These are phyloP conservation scores for Arge pagana DNA, from an alignment of 2,888 invertebrate genomes.

Conservation along the genomic window DNA sequence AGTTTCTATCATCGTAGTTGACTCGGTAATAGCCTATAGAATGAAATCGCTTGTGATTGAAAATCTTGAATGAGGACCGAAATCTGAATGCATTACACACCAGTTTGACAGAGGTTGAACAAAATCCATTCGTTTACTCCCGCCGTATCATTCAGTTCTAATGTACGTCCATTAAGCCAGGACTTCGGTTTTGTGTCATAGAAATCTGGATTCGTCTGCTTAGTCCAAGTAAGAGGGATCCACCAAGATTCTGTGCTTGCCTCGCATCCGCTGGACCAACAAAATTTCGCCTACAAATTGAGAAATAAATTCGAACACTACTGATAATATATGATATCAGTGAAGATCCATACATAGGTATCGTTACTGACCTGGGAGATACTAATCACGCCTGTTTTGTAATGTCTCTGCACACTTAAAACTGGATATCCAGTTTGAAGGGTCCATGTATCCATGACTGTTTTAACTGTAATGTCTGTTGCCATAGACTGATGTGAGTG, in stretches of 20 bases:
- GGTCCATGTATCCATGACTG: conserved; percentile 73
- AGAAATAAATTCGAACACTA: conserved; percentile 17
- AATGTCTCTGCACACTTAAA: conserved; percentile 61
- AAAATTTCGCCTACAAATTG: conserved; percentile 36
- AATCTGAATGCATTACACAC: conserved; percentile 58
- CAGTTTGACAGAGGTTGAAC: conserved; percentile 68
- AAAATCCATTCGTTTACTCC: conserved; percentile 65
- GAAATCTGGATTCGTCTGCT: conserved; percentile 47
- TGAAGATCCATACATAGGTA: neutral
- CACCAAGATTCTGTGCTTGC: conserved; percentile 56
- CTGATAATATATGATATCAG: neutral
- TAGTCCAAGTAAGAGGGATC: conserved; percentile 61
- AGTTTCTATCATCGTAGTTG: conserved; percentile 68
- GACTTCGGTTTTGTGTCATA: conserved; percentile 55
- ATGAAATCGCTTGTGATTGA: too few relatives aligned
- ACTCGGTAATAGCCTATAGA: conserved; percentile 68
- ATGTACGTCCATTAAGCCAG: conserved; percentile 60
- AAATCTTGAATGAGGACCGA: conserved; percentile 57
- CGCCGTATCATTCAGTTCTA: conserved; percentile 41
- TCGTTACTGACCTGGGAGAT: conserved; percentile 55
- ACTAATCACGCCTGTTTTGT: conserved; percentile 49
- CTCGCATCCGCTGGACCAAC: conserved; percentile 32
- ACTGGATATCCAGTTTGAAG: conserved; percentile 72
- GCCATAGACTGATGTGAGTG: conserved; percentile 55
- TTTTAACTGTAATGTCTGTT: conserved; percentile 59